Conservation (phyloP, 2,888 invertebrate species). For the Camptogramma bilineatum region DNA sequence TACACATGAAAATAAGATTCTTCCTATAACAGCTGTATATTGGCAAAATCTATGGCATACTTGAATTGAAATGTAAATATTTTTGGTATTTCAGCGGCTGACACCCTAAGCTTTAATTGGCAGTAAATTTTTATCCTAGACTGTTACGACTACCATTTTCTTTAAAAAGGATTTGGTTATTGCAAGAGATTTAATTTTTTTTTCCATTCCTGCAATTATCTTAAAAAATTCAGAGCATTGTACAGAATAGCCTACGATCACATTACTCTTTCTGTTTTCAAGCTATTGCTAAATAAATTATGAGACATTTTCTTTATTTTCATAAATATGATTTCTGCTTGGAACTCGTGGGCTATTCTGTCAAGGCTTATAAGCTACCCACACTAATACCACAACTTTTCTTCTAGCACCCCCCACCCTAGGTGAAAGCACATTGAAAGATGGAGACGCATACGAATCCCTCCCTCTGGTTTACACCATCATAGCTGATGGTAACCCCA, state of each 20-base stretch:
- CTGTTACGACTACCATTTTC: neutral
- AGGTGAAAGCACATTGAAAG: constrained; percentile 89
- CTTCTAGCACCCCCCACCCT: constrained; percentile 89
- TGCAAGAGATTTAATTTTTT: neutral
- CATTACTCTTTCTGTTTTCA: neutral
- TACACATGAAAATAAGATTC: constrained; percentile 43
- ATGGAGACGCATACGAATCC: constrained; percentile 91
- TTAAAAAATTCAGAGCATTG: neutral
- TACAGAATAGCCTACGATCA: neutral
- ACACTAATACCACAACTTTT: constrained; percentile 18
- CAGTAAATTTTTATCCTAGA: constrained; percentile 6
- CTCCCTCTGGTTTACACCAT: constrained; percentile 92
- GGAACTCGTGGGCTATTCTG: neutral
- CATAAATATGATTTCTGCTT: neutral
- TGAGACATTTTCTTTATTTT: neutral
- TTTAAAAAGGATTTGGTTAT: neutral
- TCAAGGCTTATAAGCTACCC: neutral
- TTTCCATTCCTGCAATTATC: neutral
- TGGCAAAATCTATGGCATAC: constrained; percentile 53
- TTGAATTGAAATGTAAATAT: constrained; percentile 53
- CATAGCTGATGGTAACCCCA: constrained; percentile 90
- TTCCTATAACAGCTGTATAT: constrained; percentile 74
- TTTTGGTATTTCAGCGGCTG: constrained; percentile 56
- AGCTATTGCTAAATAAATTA: neutral
- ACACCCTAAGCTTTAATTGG: constrained; percentile 48